Base-by-base conservation (phyloP, 37 sponge, comb jelly and placozoan genomes). In the Aphrocallistes beatrix region DNA sequence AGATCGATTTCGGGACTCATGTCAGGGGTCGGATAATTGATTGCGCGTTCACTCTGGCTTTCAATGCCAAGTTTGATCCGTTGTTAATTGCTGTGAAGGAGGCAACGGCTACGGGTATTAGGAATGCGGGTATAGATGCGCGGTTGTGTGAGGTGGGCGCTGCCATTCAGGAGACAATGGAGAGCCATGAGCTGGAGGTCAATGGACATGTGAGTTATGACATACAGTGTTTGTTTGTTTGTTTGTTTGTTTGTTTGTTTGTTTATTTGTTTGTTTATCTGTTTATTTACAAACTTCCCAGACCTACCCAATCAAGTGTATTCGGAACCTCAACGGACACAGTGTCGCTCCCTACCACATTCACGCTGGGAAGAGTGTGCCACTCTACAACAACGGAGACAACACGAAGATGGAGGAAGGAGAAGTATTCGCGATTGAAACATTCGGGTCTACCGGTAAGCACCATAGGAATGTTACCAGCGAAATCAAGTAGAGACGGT, bases 351-450 rank as follows among this genome's bases (percentile, higher is more conserved):
- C 88, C 19, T 98, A 98, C 81, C 83, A 86, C 23, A 89, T 98
- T 0, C 99, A 98, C 88, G 99, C 91, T n/a, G 99, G 99, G 0
- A 98, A 98, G 86, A 95, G 96, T 34, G 99, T 98, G 30, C 99
- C 99, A 21, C 37, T 38, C 82, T 38, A 34, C 37, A 23, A 36
- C 86, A 88, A 90, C 39, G 91, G 91, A 23, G 96, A 98, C 37
- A 88, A 88, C 32, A 95, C 95, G 0, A 88, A 81, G 32, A 98
- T 98, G 99, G 99, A 98, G 82, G 99, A 98, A 50, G 96, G 96
- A 37, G 99, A 98, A 86, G 92, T 95, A 87, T 98, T 88, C 89
- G 99, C 99, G 37, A 98, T 98, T 38, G 99, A 98, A 83, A 98
- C 99, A 8, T 98, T 98, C 83, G 99, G 99, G 36, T 94, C 92